Evolutionary conservation across 2,797 vertebrate genomes (phyloP), one percentile per base, ranked within the genome.

Genomic region (Cyclura pinguis): DNA sequence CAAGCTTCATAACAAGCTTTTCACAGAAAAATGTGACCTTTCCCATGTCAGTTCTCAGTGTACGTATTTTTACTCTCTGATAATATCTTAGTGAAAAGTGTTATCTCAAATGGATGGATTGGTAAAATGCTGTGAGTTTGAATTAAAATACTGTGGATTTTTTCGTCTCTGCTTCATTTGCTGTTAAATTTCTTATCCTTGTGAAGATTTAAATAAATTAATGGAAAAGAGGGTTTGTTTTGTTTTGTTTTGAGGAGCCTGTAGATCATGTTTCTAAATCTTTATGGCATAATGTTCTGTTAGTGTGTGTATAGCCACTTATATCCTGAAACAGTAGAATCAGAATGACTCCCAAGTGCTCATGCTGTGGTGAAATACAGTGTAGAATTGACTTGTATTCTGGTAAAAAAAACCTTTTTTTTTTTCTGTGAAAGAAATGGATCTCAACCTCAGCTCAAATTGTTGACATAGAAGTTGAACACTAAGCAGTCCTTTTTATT

Each of bases 51-150:
- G n/a, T 73, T 78, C 88, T 92, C 74, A 84, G 67, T 0, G 0
- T 55, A 18, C 2, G 2, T 50, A 14, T 80, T 91, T 8, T n/a
- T 29, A 6, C 13, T 67, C 50, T 91, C 35, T n/a, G 0, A 0
- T 62, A 35, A 57, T 1, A 0, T 55, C 87, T 88, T 14, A 35
- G 0, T 0, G 38, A 80, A 74, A 0, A 0, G 87, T 78, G 22
- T 62, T 84, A 52, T 85, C 7, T 0, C 89, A 93, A 95, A 92
- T 93, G 91, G 73, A 0, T 1, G 32, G 87, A 85, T 85, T 92
- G 90, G 72, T 59, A 87, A 47, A 0, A 92, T 92, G 10, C 27
- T 80, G 47, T 86, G 85, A 62, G 93, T 94, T 95, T 85, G 81
- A 80, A 69, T 91, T 50, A 38, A 77, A 0, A 3, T 18, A 4